These are phyloP conservation scores for Pogonus chalceus DNA, from an alignment of 1,140 invertebrate species.

Conservation along the genomic window DNA sequence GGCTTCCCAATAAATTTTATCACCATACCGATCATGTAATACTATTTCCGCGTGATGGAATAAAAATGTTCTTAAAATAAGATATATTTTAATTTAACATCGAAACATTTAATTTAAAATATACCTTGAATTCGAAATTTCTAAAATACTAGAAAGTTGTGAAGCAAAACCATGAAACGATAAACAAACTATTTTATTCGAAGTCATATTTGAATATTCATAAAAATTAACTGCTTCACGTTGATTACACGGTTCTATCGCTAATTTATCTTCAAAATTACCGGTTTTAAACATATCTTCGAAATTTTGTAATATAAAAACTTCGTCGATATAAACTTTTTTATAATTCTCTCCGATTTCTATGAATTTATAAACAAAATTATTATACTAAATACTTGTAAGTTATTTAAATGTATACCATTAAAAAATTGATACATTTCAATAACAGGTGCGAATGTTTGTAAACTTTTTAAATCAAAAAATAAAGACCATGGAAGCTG, in stretches of 20 bases:
- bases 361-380: conserved; percentile 13
- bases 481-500: conserved; percentile 69
- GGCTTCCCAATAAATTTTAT: conserved; percentile 71
- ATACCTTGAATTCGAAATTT: conserved; percentile 33
- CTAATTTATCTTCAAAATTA: conserved; percentile 74
- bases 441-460: conserved; percentile 71
- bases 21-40: conserved; percentile 79
- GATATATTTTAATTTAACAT: conserved; percentile 8
- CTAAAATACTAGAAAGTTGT: conserved; percentile 47
- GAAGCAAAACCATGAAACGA: conserved; percentile 73
- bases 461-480: conserved; percentile 76
- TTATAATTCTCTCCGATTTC: conserved; percentile 22
- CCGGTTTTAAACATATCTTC: conserved; percentile 72
- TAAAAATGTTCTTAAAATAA: conserved; percentile 51
- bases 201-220: conserved; percentile 49
- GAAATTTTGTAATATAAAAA: conserved; percentile 79
- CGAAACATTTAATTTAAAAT: too few relatives aligned
- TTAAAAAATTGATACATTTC: conserved; percentile 77
- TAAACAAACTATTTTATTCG: conserved; percentile 60
- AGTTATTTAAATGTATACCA: conserved; percentile 40
- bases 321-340: conserved; percentile 52
- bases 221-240: conserved; percentile 37
- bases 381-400: conserved; percentile 8
- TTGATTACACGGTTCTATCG: conserved; percentile 45
- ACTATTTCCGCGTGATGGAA: conserved; percentile 82